Conservation (phyloP, 2,113 vertebrate species). For the Irena cyanogastra region DNA sequence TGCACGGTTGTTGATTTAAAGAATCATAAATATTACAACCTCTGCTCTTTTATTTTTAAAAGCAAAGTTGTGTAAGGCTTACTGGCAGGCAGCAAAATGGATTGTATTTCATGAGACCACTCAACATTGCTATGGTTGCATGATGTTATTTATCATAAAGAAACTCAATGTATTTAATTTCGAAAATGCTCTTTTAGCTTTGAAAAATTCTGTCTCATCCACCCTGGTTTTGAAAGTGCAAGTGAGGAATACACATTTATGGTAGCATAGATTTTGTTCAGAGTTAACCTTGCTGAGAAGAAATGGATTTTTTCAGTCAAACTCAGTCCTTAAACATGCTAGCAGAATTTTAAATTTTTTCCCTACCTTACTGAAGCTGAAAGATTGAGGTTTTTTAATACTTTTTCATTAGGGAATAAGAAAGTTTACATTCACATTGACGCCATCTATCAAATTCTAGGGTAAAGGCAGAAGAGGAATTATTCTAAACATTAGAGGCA, state of each 20-base stretch:
- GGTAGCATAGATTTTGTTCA: not conserved
- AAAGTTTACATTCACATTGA: not conserved
- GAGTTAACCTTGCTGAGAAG: not conserved
- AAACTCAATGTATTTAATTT: not conserved
- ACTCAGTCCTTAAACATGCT: not conserved
- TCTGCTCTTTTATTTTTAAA: slow-evolving; percentile 26
- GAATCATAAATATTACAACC: slow-evolving; percentile 34
- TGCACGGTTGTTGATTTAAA: slow-evolving; percentile 7
- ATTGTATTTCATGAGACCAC: not conserved
- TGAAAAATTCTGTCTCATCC: not conserved
- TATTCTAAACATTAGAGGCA: not conserved
- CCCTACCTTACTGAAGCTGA: not conserved
- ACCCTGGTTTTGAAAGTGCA: not conserved
- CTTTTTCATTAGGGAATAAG: not conserved
- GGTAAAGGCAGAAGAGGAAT: not conserved
- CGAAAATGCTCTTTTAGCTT: not conserved
- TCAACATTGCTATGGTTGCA: not conserved
- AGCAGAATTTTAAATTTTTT: not conserved
- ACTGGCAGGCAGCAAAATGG: not conserved
- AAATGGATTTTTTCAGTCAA: not conserved
- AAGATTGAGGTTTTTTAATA: not conserved
- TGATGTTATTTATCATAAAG: not conserved
- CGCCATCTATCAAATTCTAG: not conserved
- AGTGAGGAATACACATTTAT: not conserved
- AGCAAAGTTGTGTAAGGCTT: not conserved